These are phyloP conservation scores for Ennomos erosarius DNA, from an alignment of 2,888 invertebrate species.

Conservation along the genomic window DNA sequence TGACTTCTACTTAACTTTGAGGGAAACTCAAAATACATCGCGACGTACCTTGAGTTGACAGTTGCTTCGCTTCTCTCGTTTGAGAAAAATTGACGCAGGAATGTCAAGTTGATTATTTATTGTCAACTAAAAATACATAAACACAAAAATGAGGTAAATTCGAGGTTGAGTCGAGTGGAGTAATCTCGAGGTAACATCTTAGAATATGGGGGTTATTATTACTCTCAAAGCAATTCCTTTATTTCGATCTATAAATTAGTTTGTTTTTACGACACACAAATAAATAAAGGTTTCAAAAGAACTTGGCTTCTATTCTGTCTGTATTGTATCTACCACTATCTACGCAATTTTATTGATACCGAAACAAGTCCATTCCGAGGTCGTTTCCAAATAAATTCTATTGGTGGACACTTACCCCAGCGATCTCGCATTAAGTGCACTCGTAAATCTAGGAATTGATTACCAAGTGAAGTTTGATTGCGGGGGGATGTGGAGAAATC, in stretches of 20 bases:
- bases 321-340: conserved; percentile 31
- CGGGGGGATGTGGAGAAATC: conserved; percentile 35
- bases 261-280: conserved; percentile 29
- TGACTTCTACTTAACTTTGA: too few relatives aligned
- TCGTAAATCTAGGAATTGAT: conserved; percentile 59
- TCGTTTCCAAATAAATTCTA: conserved; percentile 45
- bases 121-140: too few relatives aligned
- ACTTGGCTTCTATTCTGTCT: conserved; percentile 30
- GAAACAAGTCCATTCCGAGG: conserved; percentile 40
- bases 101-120: too few relatives aligned
- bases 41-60: too few relatives aligned
- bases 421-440: conserved; percentile 51
- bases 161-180: too few relatives aligned
- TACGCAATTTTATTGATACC: conserved; percentile 33
- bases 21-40: too few relatives aligned
- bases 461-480: conserved; percentile 58
- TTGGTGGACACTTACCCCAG: conserved; percentile 44
- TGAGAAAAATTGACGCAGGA: too few relatives aligned
- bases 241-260: conserved; percentile 28
- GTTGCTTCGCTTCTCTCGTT: too few relatives aligned
- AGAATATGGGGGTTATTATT: conserved; percentile 11
- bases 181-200: too few relatives aligned
- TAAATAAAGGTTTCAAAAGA: conserved; percentile 34
- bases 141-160: too few relatives aligned
- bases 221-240: conserved; percentile 24